Percentiles rank a stretch among this genome's conserved stretches.
phyloP scores from a whole-genome alignment of 2,113 vertebrate species.

The Planiliza haematocheilus region DNA sequence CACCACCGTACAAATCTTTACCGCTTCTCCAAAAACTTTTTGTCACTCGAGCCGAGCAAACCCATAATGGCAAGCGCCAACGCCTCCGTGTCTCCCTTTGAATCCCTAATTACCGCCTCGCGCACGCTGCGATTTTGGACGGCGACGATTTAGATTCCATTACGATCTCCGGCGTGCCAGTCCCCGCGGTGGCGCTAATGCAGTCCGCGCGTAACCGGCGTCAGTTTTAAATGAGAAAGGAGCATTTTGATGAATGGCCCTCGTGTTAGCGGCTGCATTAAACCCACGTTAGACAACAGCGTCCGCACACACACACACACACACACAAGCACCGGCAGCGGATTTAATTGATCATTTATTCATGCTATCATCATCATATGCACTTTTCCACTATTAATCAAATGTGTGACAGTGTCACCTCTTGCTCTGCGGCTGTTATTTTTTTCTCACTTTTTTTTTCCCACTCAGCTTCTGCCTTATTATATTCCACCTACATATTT shows the following conservation, averaged over 20 bases:
- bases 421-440: background rate
- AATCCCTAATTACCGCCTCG: slow-evolving; percentile 61
- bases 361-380: slow-evolving; percentile 21
- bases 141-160: slow-evolving; percentile 72
- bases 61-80: slow-evolving; percentile 29
- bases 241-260: slow-evolving; percentile 69
- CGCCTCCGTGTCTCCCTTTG: slow-evolving; percentile 1
- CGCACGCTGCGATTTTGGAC: slow-evolving; percentile 59
- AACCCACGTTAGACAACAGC: slow-evolving; percentile 55
- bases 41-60: slow-evolving; percentile 7
- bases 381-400: slow-evolving; percentile 47
- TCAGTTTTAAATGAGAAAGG: slow-evolving; percentile 44
- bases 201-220: slow-evolving; percentile 44
- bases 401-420: background rate
- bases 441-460: background rate
- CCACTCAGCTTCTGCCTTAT: background rate
- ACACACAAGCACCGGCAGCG: slow-evolving; percentile 1
- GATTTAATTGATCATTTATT: slow-evolving; percentile 48
- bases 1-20: background rate
- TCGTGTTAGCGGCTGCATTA: slow-evolving; percentile 71
- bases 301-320: background rate
- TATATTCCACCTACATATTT: slow-evolving; percentile 37
- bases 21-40: slow-evolving; percentile 8
- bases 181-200: slow-evolving; percentile 65
- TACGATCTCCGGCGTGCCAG: slow-evolving; percentile 44